Evolutionary conservation across 2,888 invertebrate species (phyloP).

Genomic region (Cephonodes hylas): DNA sequence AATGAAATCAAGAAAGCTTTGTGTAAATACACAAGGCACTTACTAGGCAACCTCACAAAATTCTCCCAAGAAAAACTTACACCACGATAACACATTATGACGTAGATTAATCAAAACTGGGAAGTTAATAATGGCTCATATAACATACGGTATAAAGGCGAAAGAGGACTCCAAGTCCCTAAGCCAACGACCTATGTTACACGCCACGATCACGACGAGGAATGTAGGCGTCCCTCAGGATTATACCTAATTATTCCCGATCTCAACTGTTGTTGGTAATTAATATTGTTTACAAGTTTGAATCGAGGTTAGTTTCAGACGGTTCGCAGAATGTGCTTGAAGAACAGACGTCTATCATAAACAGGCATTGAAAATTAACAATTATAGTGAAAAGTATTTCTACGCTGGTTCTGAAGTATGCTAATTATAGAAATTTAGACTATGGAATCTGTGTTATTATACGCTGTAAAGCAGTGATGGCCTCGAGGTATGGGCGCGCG

Average conservation of each 20-base stretch:
- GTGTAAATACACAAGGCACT: not conserved
- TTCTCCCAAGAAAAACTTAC: not conserved
- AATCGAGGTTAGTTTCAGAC: not conserved
- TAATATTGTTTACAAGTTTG: not conserved
- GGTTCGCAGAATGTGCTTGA: not conserved
- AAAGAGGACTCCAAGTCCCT: not conserved
- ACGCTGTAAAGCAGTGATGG: too few relatives aligned
- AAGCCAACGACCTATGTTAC: not conserved
- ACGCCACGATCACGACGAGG: not conserved
- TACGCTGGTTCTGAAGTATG: too few relatives aligned
- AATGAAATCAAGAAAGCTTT: too few relatives aligned
- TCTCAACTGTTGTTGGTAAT: not conserved
- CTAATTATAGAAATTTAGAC: too few relatives aligned
- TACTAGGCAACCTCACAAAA: not conserved
- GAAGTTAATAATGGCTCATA: conserved; percentile 5
- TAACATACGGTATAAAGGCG: not conserved
- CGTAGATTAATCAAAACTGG: not conserved
- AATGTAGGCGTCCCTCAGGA: not conserved
- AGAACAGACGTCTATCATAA: not conserved
- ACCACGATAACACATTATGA: not conserved
- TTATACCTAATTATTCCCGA: not conserved
- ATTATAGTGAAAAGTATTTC: not conserved
- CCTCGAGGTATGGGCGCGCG: too few relatives aligned
- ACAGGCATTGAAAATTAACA: too few relatives aligned
- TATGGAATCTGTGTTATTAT: too few relatives aligned